Evolutionary conservation across 2,888 invertebrate genomes (phyloP).

Genomic region (Anarsia innoxiella): DNA sequence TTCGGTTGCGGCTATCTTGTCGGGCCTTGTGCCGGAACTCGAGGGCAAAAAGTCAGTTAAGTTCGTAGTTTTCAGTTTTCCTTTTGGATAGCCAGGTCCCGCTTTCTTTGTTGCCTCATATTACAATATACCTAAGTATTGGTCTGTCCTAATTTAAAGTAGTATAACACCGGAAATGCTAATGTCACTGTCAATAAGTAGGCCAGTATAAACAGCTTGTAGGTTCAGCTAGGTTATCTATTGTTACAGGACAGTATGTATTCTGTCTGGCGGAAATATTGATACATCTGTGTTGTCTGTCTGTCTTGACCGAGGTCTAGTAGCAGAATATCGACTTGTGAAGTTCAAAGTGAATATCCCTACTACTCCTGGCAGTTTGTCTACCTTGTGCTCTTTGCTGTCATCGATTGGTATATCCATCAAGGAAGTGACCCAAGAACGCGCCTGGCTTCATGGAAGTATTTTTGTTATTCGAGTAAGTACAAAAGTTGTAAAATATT

Average conservation of each 20-base stretch:
- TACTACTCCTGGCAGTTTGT: conserved; percentile 91
- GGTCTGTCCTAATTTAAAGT: too few species aligned
- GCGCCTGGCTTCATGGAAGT: conserved; percentile 94
- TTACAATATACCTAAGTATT: too few species aligned
- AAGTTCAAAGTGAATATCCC: conserved; percentile 51
- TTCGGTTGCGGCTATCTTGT: conserved; percentile 87
- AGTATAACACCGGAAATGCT: too few species aligned
- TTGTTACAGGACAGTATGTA: conserved; percentile 82
- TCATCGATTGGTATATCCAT: conserved; percentile 88
- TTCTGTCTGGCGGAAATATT: conserved; percentile 91
- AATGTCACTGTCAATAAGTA: too few species aligned
- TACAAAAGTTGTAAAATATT: too few species aligned
- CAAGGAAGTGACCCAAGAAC: conserved; percentile 96
- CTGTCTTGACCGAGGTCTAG: conserved; percentile 88
- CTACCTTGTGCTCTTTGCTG: conserved; percentile 86
- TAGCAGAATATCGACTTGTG: conserved; percentile 85
- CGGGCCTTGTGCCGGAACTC: conserved; percentile 85
- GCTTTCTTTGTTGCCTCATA: too few species aligned
- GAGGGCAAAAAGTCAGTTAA: conserved; percentile 85
- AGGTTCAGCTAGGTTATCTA: not conserved
- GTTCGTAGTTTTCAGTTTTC: too few species aligned
- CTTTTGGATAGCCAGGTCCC: too few species aligned
- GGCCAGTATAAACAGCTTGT: too few species aligned
- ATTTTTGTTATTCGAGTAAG: conserved; percentile 79
- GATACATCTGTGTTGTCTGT: conserved; percentile 88